A percentile compares a stretch with the other conserved stretches of the same genome.
Evolutionary conservation across 2,888 invertebrate species (phyloP).

Genomic region (Ochropleura leucogaster): DNA sequence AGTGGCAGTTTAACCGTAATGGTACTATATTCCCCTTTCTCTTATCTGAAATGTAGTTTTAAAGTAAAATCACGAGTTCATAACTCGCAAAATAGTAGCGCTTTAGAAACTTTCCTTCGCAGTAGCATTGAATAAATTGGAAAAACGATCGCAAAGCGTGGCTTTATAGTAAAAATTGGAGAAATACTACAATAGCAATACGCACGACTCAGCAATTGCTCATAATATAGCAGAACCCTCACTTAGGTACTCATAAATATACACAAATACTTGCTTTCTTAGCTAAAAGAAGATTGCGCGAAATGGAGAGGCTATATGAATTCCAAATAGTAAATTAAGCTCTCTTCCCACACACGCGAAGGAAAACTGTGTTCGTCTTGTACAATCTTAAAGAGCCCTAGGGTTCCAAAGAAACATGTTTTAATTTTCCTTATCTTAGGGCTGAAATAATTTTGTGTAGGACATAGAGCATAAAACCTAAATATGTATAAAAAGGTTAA

Average conservation of each 20-base stretch:
- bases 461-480: not conserved
- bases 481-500: not conserved
- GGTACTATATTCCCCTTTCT: slow-evolving; percentile 17
- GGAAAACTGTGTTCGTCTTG: not conserved
- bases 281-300: slow-evolving; percentile 10
- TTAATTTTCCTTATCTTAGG: not conserved
- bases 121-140: slow-evolving; percentile 1
- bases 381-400: not conserved
- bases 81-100: slow-evolving; percentile 38
- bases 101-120: slow-evolving; percentile 39
- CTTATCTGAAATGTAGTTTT: slow-evolving; percentile 48
- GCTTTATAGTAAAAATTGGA: slow-evolving; percentile 1
- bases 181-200: slow-evolving; percentile 18
- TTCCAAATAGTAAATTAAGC: slow-evolving; percentile 43
- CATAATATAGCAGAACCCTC: slow-evolving; percentile 29
- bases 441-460: not conserved
- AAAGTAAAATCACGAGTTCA: slow-evolving; percentile 33
- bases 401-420: not conserved
- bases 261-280: slow-evolving; percentile 10
- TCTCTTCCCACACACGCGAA: not conserved
- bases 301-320: slow-evolving; percentile 21
- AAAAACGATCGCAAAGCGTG: slow-evolving; percentile 14
- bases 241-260: slow-evolving; percentile 2
- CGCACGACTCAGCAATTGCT: slow-evolving; percentile 34
- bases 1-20: slow-evolving; percentile 28